phyloP scores from a whole-genome alignment of 2,113 vertebrate genomes.

The Cathartes aura region DNA sequence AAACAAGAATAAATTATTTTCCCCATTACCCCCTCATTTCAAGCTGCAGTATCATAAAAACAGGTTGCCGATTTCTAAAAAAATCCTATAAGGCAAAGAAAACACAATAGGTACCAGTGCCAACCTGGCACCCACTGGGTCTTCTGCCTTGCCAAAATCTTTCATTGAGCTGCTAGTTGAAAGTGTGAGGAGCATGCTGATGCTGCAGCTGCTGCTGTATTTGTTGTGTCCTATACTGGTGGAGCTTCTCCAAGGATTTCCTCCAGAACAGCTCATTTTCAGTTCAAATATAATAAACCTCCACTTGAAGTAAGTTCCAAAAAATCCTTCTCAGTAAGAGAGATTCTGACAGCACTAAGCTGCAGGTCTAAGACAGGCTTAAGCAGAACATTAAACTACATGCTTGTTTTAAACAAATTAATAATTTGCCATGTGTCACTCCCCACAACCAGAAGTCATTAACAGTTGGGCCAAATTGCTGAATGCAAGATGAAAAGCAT shows the following conservation, averaged over 20 bases:
- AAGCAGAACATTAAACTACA: not conserved
- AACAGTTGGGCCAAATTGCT: not conserved
- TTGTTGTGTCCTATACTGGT: not conserved
- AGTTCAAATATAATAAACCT: not conserved
- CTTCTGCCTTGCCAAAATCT: slow-evolving; percentile 37
- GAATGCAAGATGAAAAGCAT: not conserved
- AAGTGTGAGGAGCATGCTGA: slow-evolving; percentile 54
- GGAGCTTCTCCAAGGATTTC: not conserved
- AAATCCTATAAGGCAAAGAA: not conserved
- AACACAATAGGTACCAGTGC: not conserved
- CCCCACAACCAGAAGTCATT: not conserved
- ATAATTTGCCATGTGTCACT: not conserved
- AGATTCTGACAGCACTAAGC: not conserved
- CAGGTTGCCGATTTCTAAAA: not conserved
- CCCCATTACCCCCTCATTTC: not conserved
- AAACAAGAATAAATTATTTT: not conserved
- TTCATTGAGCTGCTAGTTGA: slow-evolving; percentile 47
- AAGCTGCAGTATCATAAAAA: not conserved
- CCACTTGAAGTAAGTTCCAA: not conserved
- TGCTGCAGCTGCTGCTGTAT: slow-evolving; percentile 3
- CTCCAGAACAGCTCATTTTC: slow-evolving; percentile 5
- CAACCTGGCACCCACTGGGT: not conserved
- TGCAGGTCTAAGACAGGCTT: not conserved
- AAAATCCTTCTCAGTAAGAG: not conserved
- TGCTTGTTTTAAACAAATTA: not conserved